Evolutionary conservation across 2,888 invertebrate genomes (phyloP).

Genomic region (Chaetogeoica ovagalla): DNA sequence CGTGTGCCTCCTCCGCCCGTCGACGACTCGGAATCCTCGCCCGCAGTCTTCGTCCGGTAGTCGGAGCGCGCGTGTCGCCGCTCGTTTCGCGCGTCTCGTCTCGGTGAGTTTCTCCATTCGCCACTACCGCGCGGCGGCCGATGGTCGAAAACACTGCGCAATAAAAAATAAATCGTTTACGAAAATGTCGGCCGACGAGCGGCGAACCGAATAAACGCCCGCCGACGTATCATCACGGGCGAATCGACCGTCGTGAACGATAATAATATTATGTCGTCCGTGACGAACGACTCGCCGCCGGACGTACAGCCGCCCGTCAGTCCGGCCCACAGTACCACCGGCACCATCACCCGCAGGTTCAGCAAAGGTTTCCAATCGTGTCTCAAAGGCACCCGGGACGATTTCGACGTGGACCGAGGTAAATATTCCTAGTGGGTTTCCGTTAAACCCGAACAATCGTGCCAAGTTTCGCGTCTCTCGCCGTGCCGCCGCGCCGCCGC

Average conservation of each 20-base stretch:
- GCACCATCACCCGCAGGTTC: conserved; percentile 61
- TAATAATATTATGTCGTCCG: conserved; percentile 26
- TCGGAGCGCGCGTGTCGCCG: neutral
- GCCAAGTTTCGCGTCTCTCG: no score
- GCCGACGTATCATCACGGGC: neutral
- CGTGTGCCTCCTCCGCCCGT: conserved; percentile 4
- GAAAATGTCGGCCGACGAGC: no score
- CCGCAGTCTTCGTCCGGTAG: conserved; percentile 33
- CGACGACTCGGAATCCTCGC: neutral
- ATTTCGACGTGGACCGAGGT: conserved; percentile 44
- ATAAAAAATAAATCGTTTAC: no score
- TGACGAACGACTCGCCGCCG: conserved; percentile 40
- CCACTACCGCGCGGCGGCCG: no score
- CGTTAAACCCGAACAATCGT: no score
- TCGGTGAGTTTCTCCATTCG: no score
- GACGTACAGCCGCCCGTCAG: conserved; percentile 55
- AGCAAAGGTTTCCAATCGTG: conserved; percentile 73
- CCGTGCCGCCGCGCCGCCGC: no score
- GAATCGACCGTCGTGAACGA: no score
- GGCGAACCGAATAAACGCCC: no score
- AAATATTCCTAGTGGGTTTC: no score
- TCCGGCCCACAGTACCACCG: conserved; percentile 54
- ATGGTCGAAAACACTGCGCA: no score
- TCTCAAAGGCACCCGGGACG: conserved; percentile 64
- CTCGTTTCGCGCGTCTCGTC: no score